Conservation (phyloP, 2,113 vertebrate species). For the Talpa occidentalis region DNA sequence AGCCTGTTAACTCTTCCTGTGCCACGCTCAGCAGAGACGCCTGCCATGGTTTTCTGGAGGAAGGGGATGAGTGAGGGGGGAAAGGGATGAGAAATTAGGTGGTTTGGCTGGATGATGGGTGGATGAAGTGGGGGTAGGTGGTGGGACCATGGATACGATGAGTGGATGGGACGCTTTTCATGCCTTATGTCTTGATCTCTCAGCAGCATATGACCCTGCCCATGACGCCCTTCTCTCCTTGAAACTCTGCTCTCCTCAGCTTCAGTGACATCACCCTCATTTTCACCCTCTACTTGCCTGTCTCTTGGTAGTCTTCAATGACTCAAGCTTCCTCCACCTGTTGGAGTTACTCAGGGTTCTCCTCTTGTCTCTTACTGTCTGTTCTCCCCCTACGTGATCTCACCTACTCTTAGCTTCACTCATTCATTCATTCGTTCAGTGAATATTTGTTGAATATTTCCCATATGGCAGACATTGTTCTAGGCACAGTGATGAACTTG, state of each 20-base stretch:
- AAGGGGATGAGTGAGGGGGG: not conserved
- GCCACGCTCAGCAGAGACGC: not conserved
- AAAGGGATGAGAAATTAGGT: not conserved
- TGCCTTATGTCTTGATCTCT: not conserved
- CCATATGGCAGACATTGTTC: not conserved
- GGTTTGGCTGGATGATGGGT: not conserved
- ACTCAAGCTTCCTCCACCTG: constrained; percentile 27
- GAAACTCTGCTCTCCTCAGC: not conserved
- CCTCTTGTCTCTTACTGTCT: not conserved
- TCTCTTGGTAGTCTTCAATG: constrained; percentile 12
- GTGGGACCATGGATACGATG: not conserved
- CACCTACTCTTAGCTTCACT: not conserved
- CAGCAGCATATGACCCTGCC: not conserved
- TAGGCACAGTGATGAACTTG: not conserved
- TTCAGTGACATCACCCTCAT: not conserved
- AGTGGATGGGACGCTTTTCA: not conserved
- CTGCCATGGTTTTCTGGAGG: constrained; percentile 50
- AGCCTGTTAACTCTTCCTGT: constrained; percentile 86
- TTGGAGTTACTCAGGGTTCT: not conserved
- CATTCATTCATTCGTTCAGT: not conserved
- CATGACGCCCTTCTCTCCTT: not conserved
- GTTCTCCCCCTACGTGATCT: not conserved
- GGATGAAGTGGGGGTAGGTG: not conserved
- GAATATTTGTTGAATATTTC: not conserved
- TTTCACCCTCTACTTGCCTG: not conserved